phyloP scores from a whole-genome alignment of 2,797 vertebrate species.

The Danio jaintianensis region DNA sequence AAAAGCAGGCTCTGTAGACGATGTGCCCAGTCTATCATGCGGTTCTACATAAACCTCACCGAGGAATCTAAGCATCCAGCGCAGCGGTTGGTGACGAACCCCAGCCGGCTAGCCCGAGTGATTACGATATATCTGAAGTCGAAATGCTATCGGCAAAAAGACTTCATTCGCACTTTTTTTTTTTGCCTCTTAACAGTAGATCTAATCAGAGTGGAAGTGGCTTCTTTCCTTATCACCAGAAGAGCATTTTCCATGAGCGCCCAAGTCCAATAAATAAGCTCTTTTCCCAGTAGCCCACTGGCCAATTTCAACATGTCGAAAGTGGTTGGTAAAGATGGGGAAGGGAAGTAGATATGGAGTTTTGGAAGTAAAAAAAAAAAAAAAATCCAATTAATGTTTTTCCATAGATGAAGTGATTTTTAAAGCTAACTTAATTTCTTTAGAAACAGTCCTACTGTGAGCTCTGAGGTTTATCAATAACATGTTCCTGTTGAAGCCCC shows the following conservation, averaged over 20 bases:
- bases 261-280: constrained; percentile 7
- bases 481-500: not conserved
- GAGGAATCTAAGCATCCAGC: constrained; percentile 44
- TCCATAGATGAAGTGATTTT: not conserved
- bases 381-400: not conserved
- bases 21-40: constrained; percentile 50
- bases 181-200: constrained; percentile 41
- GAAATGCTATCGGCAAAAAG: constrained; percentile 17
- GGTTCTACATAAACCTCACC: constrained; percentile 54
- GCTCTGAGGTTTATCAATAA: not conserved
- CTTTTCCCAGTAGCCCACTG: not conserved
- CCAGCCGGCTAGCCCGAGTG: constrained; percentile 46
- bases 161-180: constrained; percentile 40
- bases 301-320: not conserved
- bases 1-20: constrained; percentile 54
- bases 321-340: not conserved
- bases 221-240: constrained; percentile 36
- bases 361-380: not conserved
- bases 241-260: constrained; percentile 41
- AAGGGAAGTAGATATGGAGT: not conserved
- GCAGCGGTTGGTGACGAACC: constrained; percentile 43
- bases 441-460: not conserved
- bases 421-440: not conserved
- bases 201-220: constrained; percentile 39
- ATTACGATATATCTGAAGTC: constrained; percentile 53